Evolutionary conservation across 2,888 invertebrate genomes (phyloP).

Genomic region (Anthrax anthrax): DNA sequence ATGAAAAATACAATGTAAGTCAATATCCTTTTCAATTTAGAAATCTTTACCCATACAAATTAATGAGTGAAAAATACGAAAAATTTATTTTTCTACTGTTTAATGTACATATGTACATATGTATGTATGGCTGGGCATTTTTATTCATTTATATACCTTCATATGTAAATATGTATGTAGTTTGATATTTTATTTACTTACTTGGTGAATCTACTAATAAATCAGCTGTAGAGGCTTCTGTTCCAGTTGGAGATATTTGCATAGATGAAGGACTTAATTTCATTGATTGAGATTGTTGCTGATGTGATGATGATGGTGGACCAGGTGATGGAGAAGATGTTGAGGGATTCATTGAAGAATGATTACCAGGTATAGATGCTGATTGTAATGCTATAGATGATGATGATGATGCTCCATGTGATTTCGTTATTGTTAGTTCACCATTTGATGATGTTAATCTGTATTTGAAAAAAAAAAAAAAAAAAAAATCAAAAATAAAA

Average conservation of each 20-base stretch:
- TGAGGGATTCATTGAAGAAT: conserved; percentile 5
- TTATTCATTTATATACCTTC: too few relatives aligned
- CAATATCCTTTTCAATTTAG: too few relatives aligned
- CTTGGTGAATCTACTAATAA: conserved; percentile 71
- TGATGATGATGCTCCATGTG: conserved; percentile 40
- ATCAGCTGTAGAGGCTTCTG: conserved; percentile 47
- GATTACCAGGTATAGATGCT: conserved; percentile 15
- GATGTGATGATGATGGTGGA: conserved; percentile 19
- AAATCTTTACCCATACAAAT: too few relatives aligned
- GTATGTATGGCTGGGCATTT: too few relatives aligned
- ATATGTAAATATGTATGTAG: too few relatives aligned
- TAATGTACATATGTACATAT: too few relatives aligned
- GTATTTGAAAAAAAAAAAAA: conserved; percentile 12
- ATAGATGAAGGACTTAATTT: conserved; percentile 50
- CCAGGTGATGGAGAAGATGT: conserved; percentile 5
- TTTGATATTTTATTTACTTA: conserved; percentile 39
- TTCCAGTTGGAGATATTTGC: conserved; percentile 45
- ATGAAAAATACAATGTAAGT: too few relatives aligned
- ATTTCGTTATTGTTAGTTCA: conserved; percentile 70
- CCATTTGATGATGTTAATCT: conserved; percentile 64
- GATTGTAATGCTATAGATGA: conserved; percentile 11
- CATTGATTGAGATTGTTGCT: conserved; percentile 37
- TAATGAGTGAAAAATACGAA: too few relatives aligned
- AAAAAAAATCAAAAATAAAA: not conserved
- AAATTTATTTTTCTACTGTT: too few relatives aligned